Percentiles rank a stretch among this genome's conserved stretches.
These are phyloP conservation scores for Drosophila austrosaltans DNA, from an alignment of 2,888 invertebrate species.

Conservation along the genomic window DNA sequence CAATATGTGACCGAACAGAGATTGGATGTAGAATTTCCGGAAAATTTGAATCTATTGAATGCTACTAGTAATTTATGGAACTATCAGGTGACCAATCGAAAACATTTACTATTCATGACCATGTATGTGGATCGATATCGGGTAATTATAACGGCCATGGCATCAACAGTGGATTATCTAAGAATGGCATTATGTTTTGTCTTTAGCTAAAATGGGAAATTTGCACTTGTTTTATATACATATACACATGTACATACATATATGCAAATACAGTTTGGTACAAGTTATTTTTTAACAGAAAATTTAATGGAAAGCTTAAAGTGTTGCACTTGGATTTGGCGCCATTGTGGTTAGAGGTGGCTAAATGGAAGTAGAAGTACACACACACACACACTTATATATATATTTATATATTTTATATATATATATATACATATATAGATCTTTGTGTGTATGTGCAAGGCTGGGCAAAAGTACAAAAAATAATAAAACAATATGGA, in stretches of 20 bases:
- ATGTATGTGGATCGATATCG: slow-evolving; percentile 75
- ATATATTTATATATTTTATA: neutral
- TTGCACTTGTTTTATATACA: neutral
- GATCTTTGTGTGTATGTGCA: neutral
- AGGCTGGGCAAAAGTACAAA: slow-evolving; percentile 23
- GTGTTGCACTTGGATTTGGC: slow-evolving; percentile 51
- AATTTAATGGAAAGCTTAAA: slow-evolving; percentile 27
- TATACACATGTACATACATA: too few relatives aligned
- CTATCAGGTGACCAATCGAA: slow-evolving; percentile 62
- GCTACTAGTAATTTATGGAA: slow-evolving; percentile 45
- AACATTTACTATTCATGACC: slow-evolving; percentile 57
- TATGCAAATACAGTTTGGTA: neutral
- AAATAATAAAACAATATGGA: slow-evolving; percentile 52
- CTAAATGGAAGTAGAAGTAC: slow-evolving; percentile 40
- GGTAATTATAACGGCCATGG: slow-evolving; percentile 62
- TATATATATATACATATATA: neutral
- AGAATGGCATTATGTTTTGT: slow-evolving; percentile 70
- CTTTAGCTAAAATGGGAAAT: slow-evolving; percentile 30
- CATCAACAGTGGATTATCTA: slow-evolving; percentile 77
- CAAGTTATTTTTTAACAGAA: neutral
- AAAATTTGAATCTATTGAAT: slow-evolving; percentile 58
- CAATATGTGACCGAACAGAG: slow-evolving; percentile 71
- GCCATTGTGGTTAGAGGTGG: slow-evolving; percentile 50
- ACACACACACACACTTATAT: slow-evolving; percentile 6
- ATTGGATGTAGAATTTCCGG: slow-evolving; percentile 34